A percentile compares a stretch with the other conserved stretches of the same genome.
phyloP scores from a whole-genome alignment of 30 jellyfish, hydroid and myxozoan species.

The Pseudorhiza aurosa region DNA sequence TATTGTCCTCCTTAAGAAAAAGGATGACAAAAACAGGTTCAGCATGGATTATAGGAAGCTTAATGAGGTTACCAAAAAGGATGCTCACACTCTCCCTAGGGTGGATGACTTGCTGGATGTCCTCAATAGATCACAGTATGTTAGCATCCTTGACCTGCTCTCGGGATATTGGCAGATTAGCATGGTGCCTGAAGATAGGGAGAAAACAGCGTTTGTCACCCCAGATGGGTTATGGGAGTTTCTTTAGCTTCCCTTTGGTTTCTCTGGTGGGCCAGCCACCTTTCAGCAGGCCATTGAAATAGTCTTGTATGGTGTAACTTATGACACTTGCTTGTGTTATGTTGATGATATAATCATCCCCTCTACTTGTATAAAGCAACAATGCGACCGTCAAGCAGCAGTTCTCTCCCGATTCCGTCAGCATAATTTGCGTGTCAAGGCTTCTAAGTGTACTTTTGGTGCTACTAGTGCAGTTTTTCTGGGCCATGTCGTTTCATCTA shows the following conservation, averaged over 20 bases:
- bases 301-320: conserved; percentile 55
- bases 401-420: too few relatives aligned
- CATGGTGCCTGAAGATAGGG: conserved; percentile 38
- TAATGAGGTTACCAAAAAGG: conserved; percentile 46
- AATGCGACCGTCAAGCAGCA: conserved; percentile 20
- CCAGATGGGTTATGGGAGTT: conserved; percentile 56
- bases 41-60: conserved; percentile 55
- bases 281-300: conserved; percentile 62
- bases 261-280: conserved; percentile 66
- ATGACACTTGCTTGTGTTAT: conserved; percentile 37
- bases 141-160: conserved; percentile 50
- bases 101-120: conserved; percentile 61
- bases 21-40: too few relatives aligned
- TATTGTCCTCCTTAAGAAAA: conserved; percentile 46
- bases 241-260: conserved; percentile 56
- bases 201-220: conserved; percentile 50
- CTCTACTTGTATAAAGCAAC: conserved; percentile 5
- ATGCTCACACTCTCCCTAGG: conserved; percentile 64
- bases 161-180: conserved; percentile 69
- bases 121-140: conserved; percentile 28
- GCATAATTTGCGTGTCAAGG: conserved; percentile 5
- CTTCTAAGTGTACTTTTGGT: conserved; percentile 39
- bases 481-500: too few relatives aligned
- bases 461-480: conserved; percentile 9
- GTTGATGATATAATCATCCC: conserved; percentile 44